Base-by-base conservation (phyloP, 1,140 invertebrate species). In the Babylonia areolata region DNA sequence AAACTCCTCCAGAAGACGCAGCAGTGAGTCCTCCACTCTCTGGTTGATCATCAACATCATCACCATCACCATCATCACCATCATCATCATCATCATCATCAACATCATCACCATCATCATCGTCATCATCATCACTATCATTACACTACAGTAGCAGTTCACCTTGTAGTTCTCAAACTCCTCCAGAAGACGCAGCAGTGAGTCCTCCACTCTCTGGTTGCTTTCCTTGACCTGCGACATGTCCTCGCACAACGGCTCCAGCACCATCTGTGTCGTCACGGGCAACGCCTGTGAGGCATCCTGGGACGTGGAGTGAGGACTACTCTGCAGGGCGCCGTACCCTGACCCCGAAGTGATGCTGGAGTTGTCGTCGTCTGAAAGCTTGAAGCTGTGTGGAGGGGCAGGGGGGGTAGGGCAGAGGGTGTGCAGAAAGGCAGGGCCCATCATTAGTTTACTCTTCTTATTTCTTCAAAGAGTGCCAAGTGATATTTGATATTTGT, bases 141-240 rank as follows among this genome's bases (percentile, higher is more conserved):
- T 51, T 51, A 20, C 46, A 11, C 46, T 20, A 11, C 46, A 6
- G 46, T 11, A 11, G 46, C 46, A 51, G 9, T 20, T 64, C 69
- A 93, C 92, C 90, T 95, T 95, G 31, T 95, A 91, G 15, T 91
- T 87, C 35, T 95, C 94, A 81, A 95, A 93, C 75, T 96, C 95
- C 35, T 95, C 95, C 33, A 93, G 87, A 9, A 95, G 95, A 88
- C 96, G 95, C 87, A 97, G 96, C 83, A 97, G 95, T 58, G 96
- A 95, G 89, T 97, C 97, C 28, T 89, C 88, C 17, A 93, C 79
- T 5, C 80, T 78, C 40, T 80, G 85, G 46, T 86, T 89, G 23
- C 71, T 77, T 20, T 91, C 92, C 39, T 86, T 90, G 1, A 90
- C 46, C 37, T 90, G 87, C 20, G 84, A 71, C n/a, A 93, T 31